phyloP scores from a whole-genome alignment of 2,113 vertebrate species.

The Ivindomyrus marchei region DNA sequence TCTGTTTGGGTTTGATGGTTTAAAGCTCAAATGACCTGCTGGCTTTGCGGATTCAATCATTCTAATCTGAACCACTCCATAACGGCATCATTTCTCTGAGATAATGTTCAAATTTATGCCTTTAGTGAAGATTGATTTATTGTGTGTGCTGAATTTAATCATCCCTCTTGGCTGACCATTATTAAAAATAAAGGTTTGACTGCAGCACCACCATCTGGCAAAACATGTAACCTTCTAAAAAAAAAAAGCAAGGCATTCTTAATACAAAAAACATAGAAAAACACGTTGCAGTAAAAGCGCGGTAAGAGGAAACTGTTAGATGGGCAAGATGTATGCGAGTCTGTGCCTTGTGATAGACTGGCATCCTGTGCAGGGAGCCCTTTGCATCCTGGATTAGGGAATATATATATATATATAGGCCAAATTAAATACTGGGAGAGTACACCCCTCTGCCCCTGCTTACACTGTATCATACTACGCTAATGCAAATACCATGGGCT shows the following conservation, averaged over 20 bases:
- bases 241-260: neutral
- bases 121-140: neutral
- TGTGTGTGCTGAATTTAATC: neutral
- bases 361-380: neutral
- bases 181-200: neutral
- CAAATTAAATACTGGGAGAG: too few species aligned
- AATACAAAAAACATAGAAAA: neutral
- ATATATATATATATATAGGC: too few species aligned
- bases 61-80: neutral
- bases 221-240: neutral
- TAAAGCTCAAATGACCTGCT: neutral
- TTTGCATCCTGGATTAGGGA: neutral
- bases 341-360: neutral
- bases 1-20: neutral
- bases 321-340: too few species aligned
- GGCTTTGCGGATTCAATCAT: neutral
- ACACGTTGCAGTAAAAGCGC: neutral
- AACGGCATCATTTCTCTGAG: neutral
- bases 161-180: neutral
- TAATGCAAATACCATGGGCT: neutral
- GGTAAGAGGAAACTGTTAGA: neutral
- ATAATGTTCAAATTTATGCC: neutral
- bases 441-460: neutral
- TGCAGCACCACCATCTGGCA: conserved; percentile 37
- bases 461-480: neutral